Evolutionary conservation across 2,113 vertebrate species (phyloP).

Genomic region (Gymnocephalus cernua): DNA sequence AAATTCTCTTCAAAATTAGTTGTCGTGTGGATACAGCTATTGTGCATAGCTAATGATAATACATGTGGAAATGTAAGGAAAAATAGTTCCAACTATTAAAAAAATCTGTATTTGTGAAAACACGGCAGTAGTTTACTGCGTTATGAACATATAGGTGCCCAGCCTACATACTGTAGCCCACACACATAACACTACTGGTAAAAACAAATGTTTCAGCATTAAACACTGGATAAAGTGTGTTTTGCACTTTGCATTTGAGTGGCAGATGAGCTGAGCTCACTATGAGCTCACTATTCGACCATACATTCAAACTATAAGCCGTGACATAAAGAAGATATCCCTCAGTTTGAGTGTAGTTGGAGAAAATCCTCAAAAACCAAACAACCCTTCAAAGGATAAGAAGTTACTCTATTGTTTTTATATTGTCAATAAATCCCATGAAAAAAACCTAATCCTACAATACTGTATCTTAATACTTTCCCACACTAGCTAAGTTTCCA

Average conservation of each 20-base stretch:
- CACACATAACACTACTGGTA: no score
- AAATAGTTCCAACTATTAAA: background rate
- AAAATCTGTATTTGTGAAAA: background rate
- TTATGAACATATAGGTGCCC: background rate
- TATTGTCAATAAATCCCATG: conserved; percentile 20
- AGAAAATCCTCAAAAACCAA: conserved; percentile 5
- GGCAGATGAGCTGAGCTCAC: no score
- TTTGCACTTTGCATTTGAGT: background rate
- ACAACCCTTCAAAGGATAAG: background rate
- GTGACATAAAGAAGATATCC: conserved; percentile 11
- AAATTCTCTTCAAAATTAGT: background rate
- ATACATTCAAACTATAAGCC: conserved; percentile 34
- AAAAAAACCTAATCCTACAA: background rate
- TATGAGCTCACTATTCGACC: background rate
- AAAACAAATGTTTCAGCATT: background rate
- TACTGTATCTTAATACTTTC: background rate
- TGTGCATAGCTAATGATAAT: background rate
- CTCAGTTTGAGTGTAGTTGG: background rate
- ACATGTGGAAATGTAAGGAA: background rate
- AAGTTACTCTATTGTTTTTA: background rate
- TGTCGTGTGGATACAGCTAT: background rate
- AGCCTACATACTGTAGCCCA: background rate
- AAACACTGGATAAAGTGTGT: background rate
- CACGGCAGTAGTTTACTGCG: background rate
- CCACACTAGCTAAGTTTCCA: no score